Percentiles rank a stretch among this genome's conserved stretches.
These are phyloP conservation scores for Scaptomyza caliginosa DNA, from an alignment of 2,888 invertebrate species.

Conservation along the genomic window DNA sequence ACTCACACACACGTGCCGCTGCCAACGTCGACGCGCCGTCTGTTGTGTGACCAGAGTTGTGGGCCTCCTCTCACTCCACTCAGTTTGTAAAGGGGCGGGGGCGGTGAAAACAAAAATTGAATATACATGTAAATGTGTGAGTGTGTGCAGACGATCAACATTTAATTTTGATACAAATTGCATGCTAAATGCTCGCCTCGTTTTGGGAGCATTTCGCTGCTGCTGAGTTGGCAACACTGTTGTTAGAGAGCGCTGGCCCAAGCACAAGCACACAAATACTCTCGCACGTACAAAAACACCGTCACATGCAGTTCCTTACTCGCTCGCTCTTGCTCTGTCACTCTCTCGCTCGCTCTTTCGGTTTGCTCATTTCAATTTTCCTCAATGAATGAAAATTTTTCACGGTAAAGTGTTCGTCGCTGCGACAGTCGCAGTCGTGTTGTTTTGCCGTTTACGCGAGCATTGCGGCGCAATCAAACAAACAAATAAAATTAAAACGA, in stretches of 20 bases:
- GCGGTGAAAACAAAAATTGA: slow-evolving; percentile 6
- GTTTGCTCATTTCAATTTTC: slow-evolving; percentile 76
- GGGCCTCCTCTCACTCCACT: slow-evolving; percentile 14
- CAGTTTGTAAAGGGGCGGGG: neutral
- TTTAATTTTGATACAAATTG: slow-evolving; percentile 52
- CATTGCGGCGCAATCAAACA: slow-evolving; percentile 45
- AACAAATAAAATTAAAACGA: slow-evolving; percentile 20
- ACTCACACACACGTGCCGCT: slow-evolving; percentile 53
- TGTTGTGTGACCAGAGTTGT: slow-evolving; percentile 31
- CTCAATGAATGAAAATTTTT: slow-evolving; percentile 79
- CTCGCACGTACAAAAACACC: neutral
- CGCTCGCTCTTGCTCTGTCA: slow-evolving; percentile 3
- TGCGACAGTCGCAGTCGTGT: slow-evolving; percentile 48
- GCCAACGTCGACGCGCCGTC: slow-evolving; percentile 56
- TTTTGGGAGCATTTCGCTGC: slow-evolving; percentile 39
- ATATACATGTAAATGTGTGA: neutral
- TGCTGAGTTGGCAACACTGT: slow-evolving; percentile 71
- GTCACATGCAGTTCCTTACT: slow-evolving; percentile 38
- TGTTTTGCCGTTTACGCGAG: slow-evolving; percentile 59
- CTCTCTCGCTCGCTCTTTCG: slow-evolving; percentile 30
- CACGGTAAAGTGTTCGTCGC: slow-evolving; percentile 67
- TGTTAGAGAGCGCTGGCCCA: slow-evolving; percentile 25
- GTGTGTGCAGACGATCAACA: slow-evolving; percentile 28
- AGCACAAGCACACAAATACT: slow-evolving; percentile 20
- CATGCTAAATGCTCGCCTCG: slow-evolving; percentile 41